phyloP scores from a whole-genome alignment of 2,888 invertebrate species.

The Tricholauxania praeusta region DNA sequence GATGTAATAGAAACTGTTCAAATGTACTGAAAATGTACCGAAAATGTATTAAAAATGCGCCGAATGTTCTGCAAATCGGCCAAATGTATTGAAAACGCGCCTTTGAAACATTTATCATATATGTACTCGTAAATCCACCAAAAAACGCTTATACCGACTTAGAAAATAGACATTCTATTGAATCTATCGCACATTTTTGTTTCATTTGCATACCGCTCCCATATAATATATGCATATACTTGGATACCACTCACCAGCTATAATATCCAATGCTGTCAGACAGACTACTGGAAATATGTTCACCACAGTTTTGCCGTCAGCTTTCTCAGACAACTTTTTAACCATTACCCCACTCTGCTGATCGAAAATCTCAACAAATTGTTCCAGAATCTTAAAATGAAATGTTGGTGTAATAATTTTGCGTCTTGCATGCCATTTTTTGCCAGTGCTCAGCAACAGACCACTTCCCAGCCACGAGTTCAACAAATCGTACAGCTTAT shows the following conservation, averaged over 20 bases:
- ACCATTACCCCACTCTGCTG: constrained; percentile 73
- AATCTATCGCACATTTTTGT: no score
- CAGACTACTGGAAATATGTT: constrained; percentile 75
- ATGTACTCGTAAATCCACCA: no score
- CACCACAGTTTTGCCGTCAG: constrained; percentile 63
- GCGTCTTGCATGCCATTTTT: constrained; percentile 76
- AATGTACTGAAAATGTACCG: no score
- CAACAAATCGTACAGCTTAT: constrained; percentile 56
- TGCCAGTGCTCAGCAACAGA: constrained; percentile 57
- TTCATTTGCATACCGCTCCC: no score
- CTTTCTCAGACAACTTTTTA: constrained; percentile 68
- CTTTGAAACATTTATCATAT: no score
- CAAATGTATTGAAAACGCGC: no score
- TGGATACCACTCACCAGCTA: constrained; percentile 59
- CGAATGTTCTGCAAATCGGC: no score
- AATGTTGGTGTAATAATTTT: constrained; percentile 83
- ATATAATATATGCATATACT: no score
- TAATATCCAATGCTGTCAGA: constrained; percentile 73
- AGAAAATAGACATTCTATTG: no score
- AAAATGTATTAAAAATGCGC: no score
- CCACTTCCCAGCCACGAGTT: constrained; percentile 63
- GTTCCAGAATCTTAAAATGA: constrained; percentile 82
- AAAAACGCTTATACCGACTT: no score
- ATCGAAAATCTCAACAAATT: constrained; percentile 79
- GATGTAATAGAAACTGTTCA: no score